A percentile compares a stretch with the other conserved stretches of the same genome.
These are phyloP conservation scores for Malacoraja senta DNA, from an alignment of 2,797 vertebrate species.

Conservation along the genomic window DNA sequence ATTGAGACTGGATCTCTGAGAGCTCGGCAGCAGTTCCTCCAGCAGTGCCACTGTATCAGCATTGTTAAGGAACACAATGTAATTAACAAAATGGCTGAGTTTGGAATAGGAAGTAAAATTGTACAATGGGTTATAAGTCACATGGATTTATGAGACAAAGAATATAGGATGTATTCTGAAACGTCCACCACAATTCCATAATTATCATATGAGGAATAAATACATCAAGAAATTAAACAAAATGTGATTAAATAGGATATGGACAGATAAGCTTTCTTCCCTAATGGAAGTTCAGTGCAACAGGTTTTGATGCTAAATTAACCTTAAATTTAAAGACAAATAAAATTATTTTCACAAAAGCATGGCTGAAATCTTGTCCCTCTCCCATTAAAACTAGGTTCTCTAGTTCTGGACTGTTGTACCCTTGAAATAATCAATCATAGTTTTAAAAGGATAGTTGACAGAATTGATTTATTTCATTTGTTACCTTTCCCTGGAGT, in stretches of 20 bases:
- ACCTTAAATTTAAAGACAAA: neutral
- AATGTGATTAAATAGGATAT: neutral
- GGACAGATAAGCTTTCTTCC: neutral
- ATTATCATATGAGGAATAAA: neutral
- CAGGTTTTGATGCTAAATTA: neutral
- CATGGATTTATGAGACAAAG: neutral
- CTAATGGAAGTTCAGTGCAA: neutral
- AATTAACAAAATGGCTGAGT: neutral
- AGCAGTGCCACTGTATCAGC: too few relatives aligned
- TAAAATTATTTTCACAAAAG: neutral
- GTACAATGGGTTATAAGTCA: neutral
- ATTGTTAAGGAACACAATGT: neutral
- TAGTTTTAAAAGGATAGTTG: neutral
- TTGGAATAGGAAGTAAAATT: neutral
- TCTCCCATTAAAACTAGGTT: too few relatives aligned
- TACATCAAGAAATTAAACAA: neutral
- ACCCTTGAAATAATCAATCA: neutral
- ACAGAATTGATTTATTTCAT: neutral
- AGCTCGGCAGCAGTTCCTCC: too few relatives aligned
- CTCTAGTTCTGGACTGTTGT: too few relatives aligned
- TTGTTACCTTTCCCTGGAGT: too few relatives aligned
- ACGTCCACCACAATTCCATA: neutral
- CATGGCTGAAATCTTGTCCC: neutral
- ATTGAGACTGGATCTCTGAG: too few relatives aligned
- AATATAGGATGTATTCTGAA: neutral